These are phyloP conservation scores for Lepidotrigona ventralis DNA, from an alignment of 1,140 invertebrate genomes.

Conservation along the genomic window DNA sequence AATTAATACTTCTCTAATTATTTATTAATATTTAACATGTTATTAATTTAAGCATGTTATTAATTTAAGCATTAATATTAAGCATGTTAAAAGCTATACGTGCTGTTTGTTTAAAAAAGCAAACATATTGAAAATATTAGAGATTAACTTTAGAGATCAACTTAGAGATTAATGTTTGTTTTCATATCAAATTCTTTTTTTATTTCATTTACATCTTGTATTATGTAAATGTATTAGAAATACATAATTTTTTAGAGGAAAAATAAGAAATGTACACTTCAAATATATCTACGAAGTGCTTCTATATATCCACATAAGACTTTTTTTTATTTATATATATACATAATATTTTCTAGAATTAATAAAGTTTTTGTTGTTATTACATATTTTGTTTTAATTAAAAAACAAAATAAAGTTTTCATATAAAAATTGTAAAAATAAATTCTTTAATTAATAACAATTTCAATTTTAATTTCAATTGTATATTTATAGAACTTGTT, in stretches of 20 bases:
- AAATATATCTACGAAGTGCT: neutral
- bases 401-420: neutral
- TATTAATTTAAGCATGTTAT: too few species aligned
- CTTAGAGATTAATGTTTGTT: neutral
- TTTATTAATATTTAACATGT: neutral
- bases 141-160: neutral
- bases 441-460: neutral
- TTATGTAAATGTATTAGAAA: neutral
- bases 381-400: neutral
- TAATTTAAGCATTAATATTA: too few species aligned
- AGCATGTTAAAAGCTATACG: neutral
- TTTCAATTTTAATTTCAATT: neutral
- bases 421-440: conserved; percentile 18
- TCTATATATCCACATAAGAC: neutral
- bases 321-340: conserved; percentile 38
- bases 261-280: neutral
- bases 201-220: neutral
- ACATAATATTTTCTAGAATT: conserved; percentile 17
- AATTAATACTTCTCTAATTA: neutral
- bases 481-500: conserved; percentile 1
- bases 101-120: neutral
- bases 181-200: neutral
- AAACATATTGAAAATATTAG: neutral
- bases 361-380: neutral
- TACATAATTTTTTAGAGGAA: neutral